Conservation (phyloP, 2,888 invertebrate genomes). For the Aleiodes alternator region DNA sequence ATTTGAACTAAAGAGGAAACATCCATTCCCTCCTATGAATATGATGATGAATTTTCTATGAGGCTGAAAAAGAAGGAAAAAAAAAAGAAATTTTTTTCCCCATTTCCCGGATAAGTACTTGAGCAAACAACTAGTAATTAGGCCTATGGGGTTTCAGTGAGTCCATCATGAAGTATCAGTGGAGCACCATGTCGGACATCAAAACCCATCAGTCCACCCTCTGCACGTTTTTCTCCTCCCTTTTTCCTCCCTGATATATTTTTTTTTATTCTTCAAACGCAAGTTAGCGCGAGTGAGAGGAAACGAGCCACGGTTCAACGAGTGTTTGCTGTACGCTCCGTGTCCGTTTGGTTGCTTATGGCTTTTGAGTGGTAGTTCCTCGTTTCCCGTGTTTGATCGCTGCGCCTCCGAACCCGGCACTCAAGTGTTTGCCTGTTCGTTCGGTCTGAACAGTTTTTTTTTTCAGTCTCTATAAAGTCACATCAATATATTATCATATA, state of each 20-base stretch:
- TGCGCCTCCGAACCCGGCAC: conserved; percentile 15
- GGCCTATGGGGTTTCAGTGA: conserved; percentile 26
- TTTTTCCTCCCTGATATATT: neutral
- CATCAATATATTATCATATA: conserved; percentile 13
- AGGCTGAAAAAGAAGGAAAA: conserved; percentile 55
- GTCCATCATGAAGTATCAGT: conserved; percentile 19
- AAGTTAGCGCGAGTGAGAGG: conserved; percentile 19
- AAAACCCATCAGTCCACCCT: conserved; percentile 34
- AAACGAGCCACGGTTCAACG: conserved; percentile 41
- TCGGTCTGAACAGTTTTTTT: conserved; percentile 19
- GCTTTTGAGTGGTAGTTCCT: conserved; percentile 45
- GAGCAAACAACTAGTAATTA: conserved; percentile 41
- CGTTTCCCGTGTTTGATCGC: conserved; percentile 43
- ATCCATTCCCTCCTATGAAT: too few relatives aligned
- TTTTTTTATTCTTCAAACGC: conserved; percentile 24
- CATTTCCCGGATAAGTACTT: conserved; percentile 26
- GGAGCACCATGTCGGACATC: conserved; percentile 30
- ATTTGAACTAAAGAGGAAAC: too few relatives aligned
- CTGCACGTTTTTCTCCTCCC: neutral
- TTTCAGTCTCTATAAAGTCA: conserved; percentile 6
- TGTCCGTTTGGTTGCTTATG: conserved; percentile 34
- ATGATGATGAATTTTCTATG: conserved; percentile 1
- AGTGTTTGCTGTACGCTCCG: conserved; percentile 63
- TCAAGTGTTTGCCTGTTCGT: conserved; percentile 25
- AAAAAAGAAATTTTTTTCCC: conserved; percentile 21